phyloP scores from a whole-genome alignment of 2,797 vertebrate species.

The Siniperca scherzeri region DNA sequence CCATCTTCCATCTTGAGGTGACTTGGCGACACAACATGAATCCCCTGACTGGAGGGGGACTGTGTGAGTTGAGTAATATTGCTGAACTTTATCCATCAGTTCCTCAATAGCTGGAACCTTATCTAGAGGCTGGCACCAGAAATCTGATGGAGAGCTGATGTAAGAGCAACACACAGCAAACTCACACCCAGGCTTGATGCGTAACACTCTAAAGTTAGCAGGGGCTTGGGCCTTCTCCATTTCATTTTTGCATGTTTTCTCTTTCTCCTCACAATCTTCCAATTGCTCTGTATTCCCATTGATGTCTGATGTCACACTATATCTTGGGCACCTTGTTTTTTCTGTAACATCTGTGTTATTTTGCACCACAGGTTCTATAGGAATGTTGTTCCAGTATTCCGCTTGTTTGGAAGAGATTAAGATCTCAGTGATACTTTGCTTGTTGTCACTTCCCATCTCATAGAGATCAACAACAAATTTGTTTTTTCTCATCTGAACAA shows the following conservation, averaged over 20 bases:
- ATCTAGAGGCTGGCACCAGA: conserved; percentile 90
- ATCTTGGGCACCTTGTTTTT: neutral
- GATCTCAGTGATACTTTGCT: conserved; percentile 75
- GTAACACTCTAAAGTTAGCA: conserved; percentile 74
- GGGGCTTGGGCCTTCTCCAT: neutral
- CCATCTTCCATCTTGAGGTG: conserved; percentile 86
- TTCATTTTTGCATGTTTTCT: conserved; percentile 20
- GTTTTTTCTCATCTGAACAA: conserved; percentile 81
- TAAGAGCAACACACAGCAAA: conserved; percentile 86
- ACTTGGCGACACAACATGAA: conserved; percentile 85
- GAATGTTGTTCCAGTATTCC: conserved; percentile 78
- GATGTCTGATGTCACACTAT: neutral
- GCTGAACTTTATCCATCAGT: conserved; percentile 89
- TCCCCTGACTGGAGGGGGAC: conserved; percentile 80
- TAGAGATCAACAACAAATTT: conserved; percentile 86
- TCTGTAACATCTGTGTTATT: neutral
- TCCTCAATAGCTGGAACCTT: conserved; percentile 81
- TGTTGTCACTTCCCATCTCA: conserved; percentile 67
- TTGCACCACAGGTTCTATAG: conserved; percentile 8
- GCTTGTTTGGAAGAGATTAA: conserved; percentile 87
- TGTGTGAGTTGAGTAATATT: conserved; percentile 83
- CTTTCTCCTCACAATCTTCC: conserved; percentile 10
- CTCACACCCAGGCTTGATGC: conserved; percentile 87
- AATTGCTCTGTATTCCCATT: neutral
- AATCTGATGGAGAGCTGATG: conserved; percentile 86